Conservation (phyloP, 2,888 invertebrate species). For the Platycheirus rosarum region DNA sequence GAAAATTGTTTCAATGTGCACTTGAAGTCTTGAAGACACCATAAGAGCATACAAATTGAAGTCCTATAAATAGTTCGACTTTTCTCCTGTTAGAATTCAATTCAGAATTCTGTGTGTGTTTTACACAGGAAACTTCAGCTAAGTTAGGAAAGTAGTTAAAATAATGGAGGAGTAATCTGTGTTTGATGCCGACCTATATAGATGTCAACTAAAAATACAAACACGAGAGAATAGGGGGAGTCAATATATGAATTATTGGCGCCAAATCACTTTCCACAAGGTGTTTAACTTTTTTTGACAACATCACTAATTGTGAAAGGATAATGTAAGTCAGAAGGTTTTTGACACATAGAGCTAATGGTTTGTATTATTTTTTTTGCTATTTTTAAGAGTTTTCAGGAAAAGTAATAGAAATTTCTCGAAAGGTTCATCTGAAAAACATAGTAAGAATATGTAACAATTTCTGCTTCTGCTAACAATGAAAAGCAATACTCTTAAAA, state of each 20-base stretch:
- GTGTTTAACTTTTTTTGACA: slow-evolving; percentile 13
- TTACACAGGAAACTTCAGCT: neutral
- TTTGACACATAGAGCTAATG: no score
- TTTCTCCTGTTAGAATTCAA: slow-evolving; percentile 13
- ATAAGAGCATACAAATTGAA: slow-evolving; percentile 19
- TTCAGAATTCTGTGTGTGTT: slow-evolving; percentile 5
- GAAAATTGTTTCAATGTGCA: slow-evolving; percentile 55
- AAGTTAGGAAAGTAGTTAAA: neutral
- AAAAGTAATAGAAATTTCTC: no score
- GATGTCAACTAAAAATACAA: slow-evolving; percentile 53
- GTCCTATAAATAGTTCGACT: slow-evolving; percentile 48
- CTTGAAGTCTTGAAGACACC: slow-evolving; percentile 2
- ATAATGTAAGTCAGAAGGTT: no score
- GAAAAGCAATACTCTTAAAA: no score
- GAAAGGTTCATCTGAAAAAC: no score
- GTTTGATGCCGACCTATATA: slow-evolving; percentile 51
- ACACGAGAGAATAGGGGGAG: slow-evolving; percentile 20
- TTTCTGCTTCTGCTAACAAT: no score
- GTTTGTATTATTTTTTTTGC: no score
- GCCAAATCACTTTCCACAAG: slow-evolving; percentile 61
- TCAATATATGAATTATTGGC: slow-evolving; percentile 47
- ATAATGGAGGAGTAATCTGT: slow-evolving; percentile 47
- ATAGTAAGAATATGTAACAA: no score
- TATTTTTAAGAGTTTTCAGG: no score
- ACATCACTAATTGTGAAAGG: no score